Evolutionary conservation across 1,140 invertebrate genomes (phyloP), one percentile per base, ranked within the genome.

Genomic region (Contarinia nasturtii): DNA sequence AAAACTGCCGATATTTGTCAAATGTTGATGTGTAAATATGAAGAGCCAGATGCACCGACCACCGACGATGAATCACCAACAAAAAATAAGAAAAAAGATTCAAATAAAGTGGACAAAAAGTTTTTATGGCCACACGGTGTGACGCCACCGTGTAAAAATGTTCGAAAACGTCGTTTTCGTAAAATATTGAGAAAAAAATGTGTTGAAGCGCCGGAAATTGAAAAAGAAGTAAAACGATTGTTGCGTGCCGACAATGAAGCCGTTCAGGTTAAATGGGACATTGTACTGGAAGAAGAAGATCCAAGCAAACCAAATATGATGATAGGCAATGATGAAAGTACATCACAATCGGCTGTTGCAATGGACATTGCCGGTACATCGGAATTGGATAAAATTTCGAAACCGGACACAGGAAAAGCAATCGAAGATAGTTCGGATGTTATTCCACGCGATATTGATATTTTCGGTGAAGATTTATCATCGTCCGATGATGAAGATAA

Each of bases 151-250:
- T 71, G 91, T 19, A 97, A 97, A 67, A 97, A 97, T 71, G 89
- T 94, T 0, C 71, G 91, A 14, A 87, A 86, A 54, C 72, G 89
- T 51, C 73, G 94, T 52, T 98, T 97, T 58, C 73, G 93, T 41
- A 95, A 96, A 71, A 95, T 90, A 0, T 66, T 97, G 14, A 91
- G 90, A 58, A 96, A 97, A 66, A 97, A 97, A 55, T 92, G 89
- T 67, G 83, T 92, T 1, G 94, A 98, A 67, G 88, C 90, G 42
- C 91, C 91, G 1, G 93, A 97, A 69, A 93, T 97, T 54, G 94
- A 98, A 61, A 97, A 96, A 64, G 93, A 97, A 72, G 80, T 87
- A 0, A 94, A 95, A 63, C 68, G 90, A 47, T 66, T 98, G 17
- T 71, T 98, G 12, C 72, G 89, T 54, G 79, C 79, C n/a, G 92